These are phyloP conservation scores for Drosophila planitibia DNA, from an alignment of 2,888 invertebrate species.

Conservation along the genomic window DNA sequence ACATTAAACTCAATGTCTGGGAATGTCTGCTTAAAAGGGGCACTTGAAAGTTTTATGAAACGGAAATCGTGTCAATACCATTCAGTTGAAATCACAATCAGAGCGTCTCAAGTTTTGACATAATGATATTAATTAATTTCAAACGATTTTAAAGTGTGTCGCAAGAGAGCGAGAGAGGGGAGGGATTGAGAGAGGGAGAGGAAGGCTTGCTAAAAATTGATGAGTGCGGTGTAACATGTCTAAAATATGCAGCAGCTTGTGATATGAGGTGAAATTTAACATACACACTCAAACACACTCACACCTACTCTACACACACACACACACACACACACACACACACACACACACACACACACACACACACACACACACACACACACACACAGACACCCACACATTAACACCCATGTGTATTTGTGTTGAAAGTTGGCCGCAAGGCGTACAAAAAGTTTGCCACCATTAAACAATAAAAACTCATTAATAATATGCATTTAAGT, in stretches of 20 bases:
- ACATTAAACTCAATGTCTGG: constrained; percentile 4
- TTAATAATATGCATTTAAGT: constrained; percentile 78
- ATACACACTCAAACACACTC: constrained; percentile 7
- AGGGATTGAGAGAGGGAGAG: neutral
- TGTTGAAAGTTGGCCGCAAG: constrained; percentile 53
- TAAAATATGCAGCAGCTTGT: constrained; percentile 64
- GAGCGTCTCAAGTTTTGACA: constrained; percentile 9
- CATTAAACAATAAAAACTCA: constrained; percentile 80
- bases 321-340: neutral
- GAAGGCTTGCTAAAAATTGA: constrained; percentile 41
- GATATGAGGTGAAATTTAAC: constrained; percentile 28
- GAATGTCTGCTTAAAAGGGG: constrained; percentile 4
- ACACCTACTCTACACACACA: constrained; percentile 3
- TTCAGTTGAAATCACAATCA: neutral
- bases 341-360: constrained; percentile 4
- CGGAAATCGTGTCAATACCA: constrained; percentile 26
- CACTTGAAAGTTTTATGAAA: constrained; percentile 21
- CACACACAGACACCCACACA: neutral
- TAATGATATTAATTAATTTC: constrained; percentile 54
- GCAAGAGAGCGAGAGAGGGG: constrained; percentile 5
- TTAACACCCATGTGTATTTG: neutral
- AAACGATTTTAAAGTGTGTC: constrained; percentile 45
- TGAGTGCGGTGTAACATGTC: constrained; percentile 52
- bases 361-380: neutral
- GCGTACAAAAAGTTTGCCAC: constrained; percentile 59